Conservation (phyloP, 2,113 vertebrate species). For the Felis catus region DNA sequence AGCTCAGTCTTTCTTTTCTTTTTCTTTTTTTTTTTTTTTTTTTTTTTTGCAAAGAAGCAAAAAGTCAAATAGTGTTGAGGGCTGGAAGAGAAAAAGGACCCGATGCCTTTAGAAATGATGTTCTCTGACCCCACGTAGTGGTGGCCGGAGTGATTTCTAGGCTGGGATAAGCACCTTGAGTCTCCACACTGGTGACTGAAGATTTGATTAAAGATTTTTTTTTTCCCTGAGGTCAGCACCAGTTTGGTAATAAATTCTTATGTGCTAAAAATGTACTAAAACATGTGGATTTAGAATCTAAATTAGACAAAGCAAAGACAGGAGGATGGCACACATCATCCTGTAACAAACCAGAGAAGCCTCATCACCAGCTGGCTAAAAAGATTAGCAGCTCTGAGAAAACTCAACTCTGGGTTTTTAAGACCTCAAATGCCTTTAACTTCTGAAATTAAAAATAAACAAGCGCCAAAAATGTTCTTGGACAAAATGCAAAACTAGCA, state of each 20-base stretch:
- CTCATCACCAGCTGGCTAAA: conserved; percentile 41
- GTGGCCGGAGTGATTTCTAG: neutral
- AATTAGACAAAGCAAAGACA: conserved; percentile 55
- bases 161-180: neutral
- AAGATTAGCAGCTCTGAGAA: conserved; percentile 41
- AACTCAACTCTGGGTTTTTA: conserved; percentile 30
- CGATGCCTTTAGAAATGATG: conserved; percentile 1
- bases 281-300: conserved; percentile 49
- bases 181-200: neutral
- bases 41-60: conserved; percentile 2
- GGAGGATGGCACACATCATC: conserved; percentile 8
- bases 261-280: conserved; percentile 45
- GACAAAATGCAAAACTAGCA: conserved; percentile 48
- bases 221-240: neutral
- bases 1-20: neutral
- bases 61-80: neutral
- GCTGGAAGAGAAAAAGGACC: neutral
- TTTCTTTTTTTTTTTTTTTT: too few relatives aligned
- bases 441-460: conserved; percentile 62
- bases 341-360: conserved; percentile 48
- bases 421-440: conserved; percentile 50
- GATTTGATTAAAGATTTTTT: neutral
- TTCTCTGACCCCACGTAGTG: conserved; percentile 69
- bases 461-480: conserved; percentile 42
- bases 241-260: conserved; percentile 37